Base-by-base conservation (phyloP, 2,113 vertebrate species). In the Melanerpes formicivorus region DNA sequence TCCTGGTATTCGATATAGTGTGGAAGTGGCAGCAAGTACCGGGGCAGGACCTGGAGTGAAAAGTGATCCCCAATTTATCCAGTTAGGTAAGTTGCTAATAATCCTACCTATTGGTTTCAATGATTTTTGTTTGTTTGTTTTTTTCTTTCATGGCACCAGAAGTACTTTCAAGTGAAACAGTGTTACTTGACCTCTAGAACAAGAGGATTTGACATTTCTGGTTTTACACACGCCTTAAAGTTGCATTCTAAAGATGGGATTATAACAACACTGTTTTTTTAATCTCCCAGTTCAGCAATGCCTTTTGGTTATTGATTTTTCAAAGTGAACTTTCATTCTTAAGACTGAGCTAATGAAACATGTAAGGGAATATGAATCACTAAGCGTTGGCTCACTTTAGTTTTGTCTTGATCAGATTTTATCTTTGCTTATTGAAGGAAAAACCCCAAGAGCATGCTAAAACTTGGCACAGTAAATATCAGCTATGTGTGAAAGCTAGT, bases 1-100 rank as follows among this genome's bases (percentile, higher is more conserved):
- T 75, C 98, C 99, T 5, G 99, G 99, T 26, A 97, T 99, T 95
- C 98, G 98, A 37, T 99, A 99, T 75, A 98, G 98, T 0, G 98
- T 99, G 91, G 99, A 99, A 92, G 99, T 99, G 90, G 99, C 99
- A 21, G 99, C 99, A 59, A 98, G 98, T 96, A 99, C 99, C 0
- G 98, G 98, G 26, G 99, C 98, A 3, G 99, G 99, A 19, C 96
- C 98, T 0, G 99, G 99, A 32, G 99, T 99, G 90, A 99, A 98
- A 98, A 99, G 99, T 0, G 99, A 99, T 29, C 95, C 98, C 26
- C 98, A 98, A 63, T 98, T 97, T 95, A 99, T 99, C 97, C 98
- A 99, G 86, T 93, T 99, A 54, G 99, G 99, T 99, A 94, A 98
- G 98, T 23, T 44, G 22, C 25, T 66, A 62, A 46, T 65, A 79